Percentiles rank a stretch among this genome's conserved stretches.
Evolutionary conservation across 2,797 vertebrate genomes (phyloP).

Genomic region (Falco rusticolus): DNA sequence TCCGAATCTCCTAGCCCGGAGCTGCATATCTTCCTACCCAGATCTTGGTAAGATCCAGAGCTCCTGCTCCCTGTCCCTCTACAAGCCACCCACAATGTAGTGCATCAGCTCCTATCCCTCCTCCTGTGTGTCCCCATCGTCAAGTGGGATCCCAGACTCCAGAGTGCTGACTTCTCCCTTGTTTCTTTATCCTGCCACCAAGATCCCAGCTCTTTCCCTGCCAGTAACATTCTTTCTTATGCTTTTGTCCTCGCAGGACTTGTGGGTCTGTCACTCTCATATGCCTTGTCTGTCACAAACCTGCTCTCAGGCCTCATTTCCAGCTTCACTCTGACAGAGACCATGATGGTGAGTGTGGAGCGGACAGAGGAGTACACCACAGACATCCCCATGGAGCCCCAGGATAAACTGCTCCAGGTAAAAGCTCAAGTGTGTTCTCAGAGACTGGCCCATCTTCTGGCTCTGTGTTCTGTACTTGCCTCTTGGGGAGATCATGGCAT

Average conservation of each 20-base stretch:
- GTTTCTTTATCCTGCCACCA: background rate
- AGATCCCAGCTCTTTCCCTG: background rate
- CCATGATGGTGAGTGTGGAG: conserved; percentile 96
- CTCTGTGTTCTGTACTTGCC: background rate
- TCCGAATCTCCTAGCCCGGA: background rate
- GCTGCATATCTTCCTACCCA: background rate
- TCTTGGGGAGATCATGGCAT: background rate
- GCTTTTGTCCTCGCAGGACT: conserved; percentile 80
- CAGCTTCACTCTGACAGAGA: conserved; percentile 92
- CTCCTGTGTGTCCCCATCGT: background rate
- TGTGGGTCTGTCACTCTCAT: conserved; percentile 92
- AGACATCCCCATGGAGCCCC: conserved; percentile 84
- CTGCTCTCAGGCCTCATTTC: conserved; percentile 90
- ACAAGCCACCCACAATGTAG: background rate
- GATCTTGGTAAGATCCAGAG: background rate
- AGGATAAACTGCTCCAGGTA: conserved; percentile 79
- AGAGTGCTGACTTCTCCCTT: background rate
- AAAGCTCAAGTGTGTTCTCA: background rate
- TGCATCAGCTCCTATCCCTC: background rate
- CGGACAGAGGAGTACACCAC: conserved; percentile 91
- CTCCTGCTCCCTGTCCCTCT: background rate
- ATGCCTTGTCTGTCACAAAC: conserved; percentile 89
- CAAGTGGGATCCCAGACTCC: background rate
- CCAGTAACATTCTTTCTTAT: background rate
- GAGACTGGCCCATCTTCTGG: background rate